Base-by-base conservation (phyloP, 2,113 vertebrate genomes). In the Syngnathoides biaculeatus region DNA sequence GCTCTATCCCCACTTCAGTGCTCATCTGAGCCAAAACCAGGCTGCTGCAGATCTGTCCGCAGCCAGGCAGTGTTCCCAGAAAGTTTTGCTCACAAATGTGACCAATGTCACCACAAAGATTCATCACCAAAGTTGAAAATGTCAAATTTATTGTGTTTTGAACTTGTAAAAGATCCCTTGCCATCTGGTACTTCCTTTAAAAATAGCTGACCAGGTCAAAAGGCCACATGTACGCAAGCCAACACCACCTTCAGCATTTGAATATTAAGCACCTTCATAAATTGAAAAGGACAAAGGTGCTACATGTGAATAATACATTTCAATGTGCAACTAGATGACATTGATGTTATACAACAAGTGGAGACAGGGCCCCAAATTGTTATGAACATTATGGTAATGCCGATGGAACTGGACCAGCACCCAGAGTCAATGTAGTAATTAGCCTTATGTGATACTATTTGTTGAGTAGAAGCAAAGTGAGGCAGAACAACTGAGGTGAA, bases 221-320 rank as follows among this genome's bases (percentile, higher is more conserved):
- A 68, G 48, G 4, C 48, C n/a, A 17, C 15, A 7, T 48, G 5
- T 48, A 17, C 45, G 7, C 2, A 17, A 50, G 20, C 48, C n/a
- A 50, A 50, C 48, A 50, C 39, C 30, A 52, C 39, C 52, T 26
- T 48, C 45, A 57, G 61, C 48, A 2, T 70, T 72, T 57, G 78
- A 80, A 82, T 84, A 68, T 58, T 69, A 68, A 85, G 65, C 75
- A 50, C 4, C 20, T 79, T 67, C 77, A 84, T 73, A 80, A 81
- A 89, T 84, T 74, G 73, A 74, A 85, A 74, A 85, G 77, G 83
- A 85, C 86, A 88, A 65, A 76, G 64, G 5, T 85, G 82, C 88
- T 87, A 81, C 82, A 86, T 78, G 87, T 75, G 74, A 78, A 80
- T 81, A 75, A 84, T 84, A 78, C 64, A 68, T 84, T 75, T 71